phyloP scores from a whole-genome alignment of 1,140 invertebrate genomes.

The Drosophila ohnishii region DNA sequence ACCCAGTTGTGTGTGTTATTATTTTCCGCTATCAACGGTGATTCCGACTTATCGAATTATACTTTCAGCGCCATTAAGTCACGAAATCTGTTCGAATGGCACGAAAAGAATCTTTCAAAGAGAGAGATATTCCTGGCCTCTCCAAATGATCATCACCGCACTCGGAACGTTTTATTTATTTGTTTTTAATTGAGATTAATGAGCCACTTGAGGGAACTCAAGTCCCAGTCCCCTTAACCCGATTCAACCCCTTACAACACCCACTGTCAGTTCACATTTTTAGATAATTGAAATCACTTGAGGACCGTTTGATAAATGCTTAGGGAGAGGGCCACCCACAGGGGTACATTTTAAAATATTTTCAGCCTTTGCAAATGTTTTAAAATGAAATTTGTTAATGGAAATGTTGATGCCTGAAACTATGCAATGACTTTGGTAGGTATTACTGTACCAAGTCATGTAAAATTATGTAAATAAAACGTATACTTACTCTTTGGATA shows the following conservation, averaged over 20 bases:
- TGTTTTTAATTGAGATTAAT: constrained; percentile 75
- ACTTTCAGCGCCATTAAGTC: constrained; percentile 43
- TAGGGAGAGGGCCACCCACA: constrained; percentile 42
- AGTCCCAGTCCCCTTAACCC: constrained; percentile 2
- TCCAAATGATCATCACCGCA: constrained; percentile 13
- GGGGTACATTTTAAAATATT: constrained; percentile 2
- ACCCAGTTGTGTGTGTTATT: constrained; percentile 48
- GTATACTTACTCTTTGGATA: constrained; percentile 10
- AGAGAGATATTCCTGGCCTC: constrained; percentile 2
- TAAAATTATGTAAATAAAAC: constrained; percentile 1
- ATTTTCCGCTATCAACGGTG: constrained; percentile 66
- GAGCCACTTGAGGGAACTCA: constrained; percentile 57
- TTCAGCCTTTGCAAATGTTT: constrained; percentile 3
- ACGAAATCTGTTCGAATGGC: constrained; percentile 41
- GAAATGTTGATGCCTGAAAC: constrained; percentile 27
- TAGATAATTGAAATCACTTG: constrained; percentile 69
- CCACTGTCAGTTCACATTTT: constrained; percentile 50
- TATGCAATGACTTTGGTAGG: constrained; percentile 50
- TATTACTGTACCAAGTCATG: neutral
- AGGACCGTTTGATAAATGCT: constrained; percentile 42
- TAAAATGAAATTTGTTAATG: constrained; percentile 6
- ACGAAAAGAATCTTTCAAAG: constrained; percentile 12
- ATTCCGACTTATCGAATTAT: constrained; percentile 69
- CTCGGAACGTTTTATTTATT: constrained; percentile 58
- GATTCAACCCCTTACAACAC: neutral